Evolutionary conservation across 2,888 invertebrate genomes (phyloP).

Genomic region (Marasmarcha lunaedactyla): DNA sequence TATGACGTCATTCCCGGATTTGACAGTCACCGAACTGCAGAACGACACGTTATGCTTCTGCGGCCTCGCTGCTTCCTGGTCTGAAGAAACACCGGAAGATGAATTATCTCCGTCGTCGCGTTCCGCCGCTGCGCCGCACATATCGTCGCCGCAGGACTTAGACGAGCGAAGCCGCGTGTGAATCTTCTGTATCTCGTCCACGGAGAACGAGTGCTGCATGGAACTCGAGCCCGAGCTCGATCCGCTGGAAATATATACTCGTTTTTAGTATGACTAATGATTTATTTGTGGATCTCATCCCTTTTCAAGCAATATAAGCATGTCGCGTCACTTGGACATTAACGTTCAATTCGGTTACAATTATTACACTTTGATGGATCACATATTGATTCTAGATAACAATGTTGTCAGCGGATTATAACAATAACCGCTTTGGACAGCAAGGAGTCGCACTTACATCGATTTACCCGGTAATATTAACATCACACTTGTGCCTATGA

Average conservation of each 20-base stretch:
- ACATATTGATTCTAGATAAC: no score
- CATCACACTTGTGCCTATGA: no score
- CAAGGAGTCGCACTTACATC: no score
- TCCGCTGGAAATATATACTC: slow-evolving; percentile 60
- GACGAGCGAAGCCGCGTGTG: slow-evolving; percentile 87
- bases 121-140: slow-evolving; percentile 35
- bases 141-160: slow-evolving; percentile 87
- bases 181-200: slow-evolving; percentile 90
- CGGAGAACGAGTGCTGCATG: slow-evolving; percentile 87
- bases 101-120: slow-evolving; percentile 89
- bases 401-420: no score
- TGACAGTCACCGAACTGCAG: slow-evolving; percentile 62
- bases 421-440: no score
- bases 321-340: no score
- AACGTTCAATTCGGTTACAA: no score
- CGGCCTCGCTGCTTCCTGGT: slow-evolving; percentile 73
- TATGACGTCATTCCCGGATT: slow-evolving; percentile 63
- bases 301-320: no score
- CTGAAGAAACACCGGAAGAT: slow-evolving; percentile 89
- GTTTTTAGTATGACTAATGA: neutral
- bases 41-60: slow-evolving; percentile 60
- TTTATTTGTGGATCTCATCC: no score
- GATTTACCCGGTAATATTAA: no score
- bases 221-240: slow-evolving; percentile 82
- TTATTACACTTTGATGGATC: no score